Evolutionary conservation across 2,888 invertebrate genomes (phyloP), one percentile per base, ranked within the genome.

Genomic region (Cataglyphis cursor): DNA sequence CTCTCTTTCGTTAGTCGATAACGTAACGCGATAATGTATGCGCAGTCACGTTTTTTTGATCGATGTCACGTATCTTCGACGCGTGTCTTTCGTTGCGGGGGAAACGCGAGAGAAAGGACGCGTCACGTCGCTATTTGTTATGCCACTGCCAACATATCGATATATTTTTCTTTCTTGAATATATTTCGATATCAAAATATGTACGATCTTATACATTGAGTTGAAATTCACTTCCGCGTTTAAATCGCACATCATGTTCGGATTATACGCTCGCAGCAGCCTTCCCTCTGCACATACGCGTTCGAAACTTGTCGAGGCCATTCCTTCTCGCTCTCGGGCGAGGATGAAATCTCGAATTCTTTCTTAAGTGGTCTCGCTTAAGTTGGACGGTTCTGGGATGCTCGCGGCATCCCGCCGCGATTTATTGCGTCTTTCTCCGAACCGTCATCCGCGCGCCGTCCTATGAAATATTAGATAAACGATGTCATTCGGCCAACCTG

Each of bases 31-130:
- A 92, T 94, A 94, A 94, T 94, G 92, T 94, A 94, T 94, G 94
- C 94, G 90, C 86, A 90, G 92, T 94, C 94, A 94, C 94, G 94
- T 91, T 92, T 90, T 90, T 90, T 90, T 92, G 92, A 92, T 93
- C 91, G 93, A 93, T 92, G 89, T 76, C 81, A 57, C 83, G 73
- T 85, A 82, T 35, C 62, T 83, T 85, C 61, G 80, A 76, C 85
- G 57, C 74, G 54, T 21, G 51, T 62, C 21, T n/a, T 59, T 59
- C 28, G 31, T 35, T 59, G 31, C 41, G 61, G 54, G 73, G 76
- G 75, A 62, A 82, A 78, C 64, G 82, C 83, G 88, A 76, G 61
- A 81, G 59, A 80, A 38, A 61, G 44, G 0, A 51, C 44, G 28
- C 38, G 10, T 3, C 72, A n/a, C 2, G 31, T 66, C 44, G 81